Evolutionary conservation across 2,113 vertebrate genomes (phyloP), one percentile per base, ranked within the genome.

Genomic region (Pelodiscus sinensis): DNA sequence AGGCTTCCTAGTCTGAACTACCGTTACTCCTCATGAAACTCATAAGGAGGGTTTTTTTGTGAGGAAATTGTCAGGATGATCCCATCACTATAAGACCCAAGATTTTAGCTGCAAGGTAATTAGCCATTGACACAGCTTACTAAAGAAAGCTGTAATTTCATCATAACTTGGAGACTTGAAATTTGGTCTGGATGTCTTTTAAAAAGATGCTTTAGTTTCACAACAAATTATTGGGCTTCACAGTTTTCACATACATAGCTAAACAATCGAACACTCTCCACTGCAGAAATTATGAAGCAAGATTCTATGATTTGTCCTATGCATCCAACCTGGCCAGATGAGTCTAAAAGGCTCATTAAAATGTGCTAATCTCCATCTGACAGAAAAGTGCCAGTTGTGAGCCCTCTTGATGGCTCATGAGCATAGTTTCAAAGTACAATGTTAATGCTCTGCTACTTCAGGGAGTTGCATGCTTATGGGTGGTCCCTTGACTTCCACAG

Each of bases 401-500:
- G 75, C 24, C 51, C 9, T 75, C 71, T 44, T 79, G 29, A 52
- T 54, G 51, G 8, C n/a, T 85, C 25, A 27, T 27, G 57, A 18
- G 75, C n/a, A 73, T 50, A 22, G 31, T 62, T 29, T 12, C 22
- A 19, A 14, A 65, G 51, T 21, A 92, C 54, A 71, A 21, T 0
- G 51, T 8, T 58, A 56, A 4, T 1, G 25, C 8, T 44, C 21
- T 16, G 3, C 11, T 58, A 35, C 9, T 81, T 4, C 78, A 25
- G 0, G 0, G 58, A 73, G 52, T 57, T 57, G 16, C 2, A 0
- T 0, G 18, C 38, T 1, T 0, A 0, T 1, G 18, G n/a, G 52
- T 0, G 0, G 24, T 38, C 77, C 6, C 31, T 21, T 1, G 15
- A 55, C 9, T 35, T 35, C 51, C 89, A 62, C 25, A 57, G 22